A percentile compares a stretch with the other conserved stretches of the same genome.
phyloP scores from a whole-genome alignment of 2,113 vertebrate species.

The Ophiodon elongatus region DNA sequence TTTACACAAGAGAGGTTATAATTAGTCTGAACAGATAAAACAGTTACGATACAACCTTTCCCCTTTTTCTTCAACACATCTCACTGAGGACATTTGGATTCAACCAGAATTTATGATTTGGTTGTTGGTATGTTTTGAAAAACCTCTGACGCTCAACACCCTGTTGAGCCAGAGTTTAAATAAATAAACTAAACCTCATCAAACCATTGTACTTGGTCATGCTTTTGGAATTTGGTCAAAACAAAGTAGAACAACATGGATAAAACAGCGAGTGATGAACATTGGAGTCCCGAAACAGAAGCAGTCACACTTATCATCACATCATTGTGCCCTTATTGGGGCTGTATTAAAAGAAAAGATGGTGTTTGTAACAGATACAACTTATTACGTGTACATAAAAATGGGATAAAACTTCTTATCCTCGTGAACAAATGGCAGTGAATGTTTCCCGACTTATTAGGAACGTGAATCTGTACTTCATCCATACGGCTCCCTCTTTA shows the following conservation, averaged over 20 bases:
- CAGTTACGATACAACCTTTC: slow-evolving; percentile 37
- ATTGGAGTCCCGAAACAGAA: slow-evolving; percentile 14
- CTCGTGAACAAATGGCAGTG: slow-evolving; percentile 3
- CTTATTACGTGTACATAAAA: background rate
- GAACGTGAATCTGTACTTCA: background rate
- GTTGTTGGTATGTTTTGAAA: slow-evolving; percentile 2
- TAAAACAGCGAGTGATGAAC: slow-evolving; percentile 29
- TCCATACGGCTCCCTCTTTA: background rate
- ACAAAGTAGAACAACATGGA: background rate
- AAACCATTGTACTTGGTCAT: background rate
- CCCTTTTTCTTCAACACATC: slow-evolving; percentile 24
- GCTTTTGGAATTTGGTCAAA: background rate
- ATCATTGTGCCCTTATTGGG: background rate
- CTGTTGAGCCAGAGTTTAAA: slow-evolving; percentile 11
- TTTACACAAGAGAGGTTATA: slow-evolving; percentile 51
- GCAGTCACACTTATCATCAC: background rate
- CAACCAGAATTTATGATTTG: background rate
- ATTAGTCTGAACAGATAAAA: slow-evolving; percentile 39
- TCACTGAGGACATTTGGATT: slow-evolving; percentile 10
- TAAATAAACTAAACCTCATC: slow-evolving; percentile 7
- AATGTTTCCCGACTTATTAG: background rate
- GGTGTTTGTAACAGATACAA: background rate
- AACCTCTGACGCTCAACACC: slow-evolving; percentile 11
- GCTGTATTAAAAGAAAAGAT: background rate
- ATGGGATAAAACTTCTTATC: background rate